Conservation (phyloP, 2,888 invertebrate species). For the Dryocosmus kuriphilus region DNA sequence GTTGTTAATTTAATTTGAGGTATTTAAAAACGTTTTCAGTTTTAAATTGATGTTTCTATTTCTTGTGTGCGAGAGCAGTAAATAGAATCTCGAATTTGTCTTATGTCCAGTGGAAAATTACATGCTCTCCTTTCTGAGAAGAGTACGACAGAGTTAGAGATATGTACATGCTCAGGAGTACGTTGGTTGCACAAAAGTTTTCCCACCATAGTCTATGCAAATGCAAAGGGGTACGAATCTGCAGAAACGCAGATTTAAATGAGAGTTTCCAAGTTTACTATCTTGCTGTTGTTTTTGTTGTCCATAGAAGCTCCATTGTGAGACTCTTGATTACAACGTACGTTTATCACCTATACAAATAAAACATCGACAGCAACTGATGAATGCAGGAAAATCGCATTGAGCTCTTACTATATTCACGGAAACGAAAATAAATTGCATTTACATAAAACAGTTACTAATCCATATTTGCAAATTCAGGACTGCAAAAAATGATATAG, state of each 20-base stretch:
- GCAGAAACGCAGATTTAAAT: slow-evolving; percentile 46
- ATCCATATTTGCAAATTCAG: too few species aligned
- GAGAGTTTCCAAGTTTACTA: slow-evolving; percentile 19
- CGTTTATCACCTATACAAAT: background rate
- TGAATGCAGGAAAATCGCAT: background rate
- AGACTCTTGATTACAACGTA: background rate
- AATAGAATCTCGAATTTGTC: background rate
- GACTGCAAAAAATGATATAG: too few species aligned
- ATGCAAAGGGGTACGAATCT: slow-evolving; percentile 41
- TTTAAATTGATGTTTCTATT: background rate
- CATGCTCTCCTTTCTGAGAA: background rate
- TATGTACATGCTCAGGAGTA: background rate
- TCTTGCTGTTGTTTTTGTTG: slow-evolving; percentile 1
- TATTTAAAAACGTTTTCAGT: background rate
- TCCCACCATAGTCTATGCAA: slow-evolving; percentile 45
- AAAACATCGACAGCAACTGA: background rate
- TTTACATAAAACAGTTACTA: background rate
- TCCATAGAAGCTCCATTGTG: background rate
- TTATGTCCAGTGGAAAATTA: background rate
- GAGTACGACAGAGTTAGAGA: background rate
- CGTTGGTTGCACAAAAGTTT: slow-evolving; percentile 1
- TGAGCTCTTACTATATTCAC: background rate
- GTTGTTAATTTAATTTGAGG: background rate
- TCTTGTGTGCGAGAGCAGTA: background rate
- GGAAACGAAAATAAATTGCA: background rate